Evolutionary conservation across 2,113 vertebrate genomes (phyloP).

Genomic region (Salminus brasiliensis): DNA sequence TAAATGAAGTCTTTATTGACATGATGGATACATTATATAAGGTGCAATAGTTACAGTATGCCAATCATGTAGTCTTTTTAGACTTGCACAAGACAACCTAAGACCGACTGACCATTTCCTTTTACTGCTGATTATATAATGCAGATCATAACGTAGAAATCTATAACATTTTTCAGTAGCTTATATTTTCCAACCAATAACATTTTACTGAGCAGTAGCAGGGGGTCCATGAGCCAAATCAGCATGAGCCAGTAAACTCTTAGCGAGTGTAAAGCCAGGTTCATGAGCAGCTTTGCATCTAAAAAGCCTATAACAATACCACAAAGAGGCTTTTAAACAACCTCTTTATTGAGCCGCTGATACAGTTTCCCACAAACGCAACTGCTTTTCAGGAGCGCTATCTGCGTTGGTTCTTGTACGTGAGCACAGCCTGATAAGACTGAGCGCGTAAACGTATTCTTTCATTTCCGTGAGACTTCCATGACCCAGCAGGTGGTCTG

Average conservation of each 20-base stretch:
- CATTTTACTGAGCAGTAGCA: neutral
- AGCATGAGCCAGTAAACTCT: neutral
- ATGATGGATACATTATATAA: too few species aligned
- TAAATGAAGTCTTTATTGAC: too few species aligned
- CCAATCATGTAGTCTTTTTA: too few species aligned
- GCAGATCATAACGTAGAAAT: neutral
- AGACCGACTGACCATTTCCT: too few species aligned
- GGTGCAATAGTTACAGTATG: too few species aligned
- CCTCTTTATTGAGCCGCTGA: neutral
- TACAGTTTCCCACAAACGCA: neutral
- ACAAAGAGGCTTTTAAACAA: slow-evolving; percentile 4
- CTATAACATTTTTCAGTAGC: neutral
- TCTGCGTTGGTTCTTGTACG: neutral
- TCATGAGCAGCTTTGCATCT: neutral
- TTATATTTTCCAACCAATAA: neutral
- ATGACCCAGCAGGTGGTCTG: neutral
- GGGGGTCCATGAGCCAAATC: too few species aligned
- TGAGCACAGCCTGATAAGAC: neutral
- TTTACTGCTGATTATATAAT: neutral
- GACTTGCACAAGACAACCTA: too few species aligned
- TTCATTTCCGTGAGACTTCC: neutral
- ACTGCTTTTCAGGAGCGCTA: neutral
- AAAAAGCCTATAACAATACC: neutral
- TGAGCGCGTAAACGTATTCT: neutral
- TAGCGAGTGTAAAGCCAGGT: neutral